Evolutionary conservation across 2,888 invertebrate species (phyloP), one percentile per base, ranked within the genome.

Genomic region (Tipula lateralis): DNA sequence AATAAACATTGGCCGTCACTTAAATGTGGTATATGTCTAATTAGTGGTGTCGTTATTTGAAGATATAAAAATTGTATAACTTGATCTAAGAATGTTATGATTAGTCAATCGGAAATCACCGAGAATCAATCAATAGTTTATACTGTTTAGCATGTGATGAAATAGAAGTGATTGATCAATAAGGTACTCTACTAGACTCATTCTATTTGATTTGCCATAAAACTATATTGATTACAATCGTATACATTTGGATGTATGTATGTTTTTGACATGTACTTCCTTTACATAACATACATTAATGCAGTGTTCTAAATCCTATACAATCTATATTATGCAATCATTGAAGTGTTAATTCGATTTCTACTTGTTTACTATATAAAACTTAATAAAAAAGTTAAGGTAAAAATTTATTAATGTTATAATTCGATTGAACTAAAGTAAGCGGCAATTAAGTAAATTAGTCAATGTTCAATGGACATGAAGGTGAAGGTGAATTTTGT

Each of bases 401-500:
- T 66, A 66, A 66, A 19, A 24, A 66, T 7, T 66, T 66, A 66
- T 44, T 44, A 44, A 24, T 66, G 9, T 24, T 66, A 66, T 19
- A 66, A 66, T 24, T 19, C 66, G 66, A 66, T 66, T 66, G 66
- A 66, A 66, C 66, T 66, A 66, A 66, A 24, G 66, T 24, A 24
- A 66, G 24, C 66, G 66, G 66, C 24, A 66, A 66, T 66, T 66
- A 66, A 66, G 24, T 66, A 66, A 66, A 66, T 66, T 66, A 66
- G 66, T 66, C 66, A 66, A 66, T 66, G 66, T 66, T 66, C 66
- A 66, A 66, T 66, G 66, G 66, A 66, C 24, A 66, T 66, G 66
- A 66, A 66, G 66, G 66, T 24, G 66, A 66, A 66, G 66, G 66
- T 66, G 24, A 66, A 66, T 66, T 24, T 66, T 66, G 66, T 66